Conservation (phyloP, 1,140 invertebrate species). For the Augochlora pura region DNA sequence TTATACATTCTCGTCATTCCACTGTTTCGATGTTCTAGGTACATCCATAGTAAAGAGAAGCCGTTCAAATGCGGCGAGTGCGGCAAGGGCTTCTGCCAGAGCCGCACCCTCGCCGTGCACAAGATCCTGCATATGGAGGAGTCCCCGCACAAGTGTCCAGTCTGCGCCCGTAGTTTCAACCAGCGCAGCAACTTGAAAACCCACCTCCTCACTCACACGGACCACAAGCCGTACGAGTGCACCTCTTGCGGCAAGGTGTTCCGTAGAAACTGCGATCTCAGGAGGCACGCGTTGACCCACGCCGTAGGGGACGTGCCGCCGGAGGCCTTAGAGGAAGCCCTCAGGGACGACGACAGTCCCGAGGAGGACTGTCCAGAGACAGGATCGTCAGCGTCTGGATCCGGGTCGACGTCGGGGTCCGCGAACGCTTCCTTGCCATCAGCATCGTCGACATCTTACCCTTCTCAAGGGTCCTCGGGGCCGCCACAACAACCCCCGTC, state of each 20-base stretch:
- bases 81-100: slow-evolving; percentile 98
- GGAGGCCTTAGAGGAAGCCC: slow-evolving; percentile 84
- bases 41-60: slow-evolving; percentile 98
- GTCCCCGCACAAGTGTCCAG: slow-evolving; percentile 94
- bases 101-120: slow-evolving; percentile 95
- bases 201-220: slow-evolving; percentile 96
- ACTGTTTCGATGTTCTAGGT: slow-evolving; percentile 82
- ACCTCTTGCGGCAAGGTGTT: slow-evolving; percentile 94
- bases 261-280: slow-evolving; percentile 90
- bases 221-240: slow-evolving; percentile 96
- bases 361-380: slow-evolving; percentile 74
- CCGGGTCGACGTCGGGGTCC: slow-evolving; percentile 39
- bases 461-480: slow-evolving; percentile 67
- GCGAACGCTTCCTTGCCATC: slow-evolving; percentile 55
- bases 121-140: slow-evolving; percentile 96
- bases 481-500: slow-evolving; percentile 38
- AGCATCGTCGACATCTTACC: slow-evolving; percentile 41
- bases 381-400: slow-evolving; percentile 62
- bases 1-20: not conserved
- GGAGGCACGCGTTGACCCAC: slow-evolving; percentile 91
- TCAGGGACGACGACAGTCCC: slow-evolving; percentile 84
- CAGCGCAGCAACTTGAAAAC: slow-evolving; percentile 96
- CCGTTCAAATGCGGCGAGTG: slow-evolving; percentile 98
- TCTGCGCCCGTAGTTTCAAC: slow-evolving; percentile 93
- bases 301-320: slow-evolving; percentile 90